Evolutionary conservation across 2,113 vertebrate genomes (phyloP).

Genomic region (Agelaius tricolor): DNA sequence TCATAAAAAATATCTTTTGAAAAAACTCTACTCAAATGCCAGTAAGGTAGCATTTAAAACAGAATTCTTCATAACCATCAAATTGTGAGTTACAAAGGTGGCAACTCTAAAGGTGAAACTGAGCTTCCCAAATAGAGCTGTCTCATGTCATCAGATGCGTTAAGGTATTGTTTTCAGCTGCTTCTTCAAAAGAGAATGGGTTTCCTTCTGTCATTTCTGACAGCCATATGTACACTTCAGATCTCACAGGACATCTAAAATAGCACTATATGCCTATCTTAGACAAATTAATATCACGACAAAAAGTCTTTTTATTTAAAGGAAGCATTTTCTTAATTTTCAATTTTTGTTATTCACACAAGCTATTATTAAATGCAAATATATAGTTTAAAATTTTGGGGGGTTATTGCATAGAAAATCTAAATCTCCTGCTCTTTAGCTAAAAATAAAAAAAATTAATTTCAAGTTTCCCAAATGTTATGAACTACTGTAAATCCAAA

Average conservation of each 20-base stretch:
- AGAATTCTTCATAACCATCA: background rate
- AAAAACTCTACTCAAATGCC: background rate
- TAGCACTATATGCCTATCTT: background rate
- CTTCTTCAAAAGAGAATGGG: background rate
- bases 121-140: background rate
- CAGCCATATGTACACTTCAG: background rate
- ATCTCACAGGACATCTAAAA: background rate
- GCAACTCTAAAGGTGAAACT: background rate
- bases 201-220: background rate
- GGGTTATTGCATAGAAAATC: background rate
- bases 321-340: background rate
- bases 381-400: background rate
- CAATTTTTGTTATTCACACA: too few species aligned
- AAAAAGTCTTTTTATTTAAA: background rate
- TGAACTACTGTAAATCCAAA: background rate
- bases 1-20: background rate
- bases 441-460: background rate
- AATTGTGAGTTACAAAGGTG: background rate
- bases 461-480: background rate
- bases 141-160: background rate
- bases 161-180: background rate
- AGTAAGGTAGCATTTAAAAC: background rate
- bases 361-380: background rate
- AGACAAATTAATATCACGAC: background rate
- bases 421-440: background rate